Evolutionary conservation across 2,888 invertebrate species (phyloP), one percentile per base, ranked within the genome.

Genomic region (Philhelius pedissequus): DNA sequence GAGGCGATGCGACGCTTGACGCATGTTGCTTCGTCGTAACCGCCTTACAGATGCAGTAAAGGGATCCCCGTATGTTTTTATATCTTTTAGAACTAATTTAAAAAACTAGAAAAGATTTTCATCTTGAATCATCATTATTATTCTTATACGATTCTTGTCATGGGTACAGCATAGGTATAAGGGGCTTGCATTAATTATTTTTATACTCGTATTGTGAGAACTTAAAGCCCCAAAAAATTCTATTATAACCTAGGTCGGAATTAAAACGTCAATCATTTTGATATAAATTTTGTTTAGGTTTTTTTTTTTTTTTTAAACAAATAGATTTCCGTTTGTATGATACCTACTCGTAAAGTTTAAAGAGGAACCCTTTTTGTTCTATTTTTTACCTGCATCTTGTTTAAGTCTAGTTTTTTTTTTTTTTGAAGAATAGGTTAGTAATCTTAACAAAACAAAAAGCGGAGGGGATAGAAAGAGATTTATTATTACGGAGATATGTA

Each of bases 261-360:
- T 68, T 68, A 40, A 73, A 73, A 78, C 73, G 77, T 82, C 82
- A 78, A 82, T 82, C 82, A 82, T 76, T 64, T 54, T n/a, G 32
- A 32, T 43, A 40, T 9, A n/a, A 20, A 20, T 50, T 48, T 56
- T 64, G 1, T 40, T 40, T n/a, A n/a, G n/a, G 1, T 60, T 40
- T 6, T 15, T 7, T 18, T 58, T 22, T 35, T 15, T n/a, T 15
- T 58, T 38, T 45, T 30, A 38, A 69, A 71, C 71, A 20, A 35
- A 40, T 32, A 48, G 25, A 58, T 45, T 25, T n/a, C 27, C 25
- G 7, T 15, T 11, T 22, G 11, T 32, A 56, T n/a, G n/a, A n/a
- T n/a, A n/a, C n/a, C n/a, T n/a, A n/a, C n/a, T n/a, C n/a, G 66
- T n/a, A 27, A 27, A 18, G 54, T 62, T 43, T 62, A 20, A 18